phyloP scores from a whole-genome alignment of 1,140 invertebrate genomes.

The Prorops nasuta region DNA sequence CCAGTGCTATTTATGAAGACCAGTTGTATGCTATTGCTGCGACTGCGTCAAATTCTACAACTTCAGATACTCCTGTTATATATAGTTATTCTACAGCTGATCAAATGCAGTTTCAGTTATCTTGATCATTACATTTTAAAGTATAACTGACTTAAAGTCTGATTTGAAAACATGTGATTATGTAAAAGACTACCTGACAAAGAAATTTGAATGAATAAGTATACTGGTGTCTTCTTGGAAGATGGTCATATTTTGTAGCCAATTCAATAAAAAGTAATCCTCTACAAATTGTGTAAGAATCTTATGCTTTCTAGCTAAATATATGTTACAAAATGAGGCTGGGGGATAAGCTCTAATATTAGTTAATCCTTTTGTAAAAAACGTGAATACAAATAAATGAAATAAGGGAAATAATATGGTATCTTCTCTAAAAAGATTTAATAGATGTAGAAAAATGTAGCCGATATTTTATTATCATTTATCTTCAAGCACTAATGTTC shows the following conservation, averaged over 20 bases:
- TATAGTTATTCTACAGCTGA: conserved; percentile 51
- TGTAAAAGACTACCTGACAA: too few relatives aligned
- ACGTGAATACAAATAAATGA: too few relatives aligned
- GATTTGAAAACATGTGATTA: background rate
- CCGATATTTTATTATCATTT: conserved; percentile 41
- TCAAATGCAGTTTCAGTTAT: conserved; percentile 55
- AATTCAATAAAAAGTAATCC: too few relatives aligned
- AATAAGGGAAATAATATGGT: too few relatives aligned
- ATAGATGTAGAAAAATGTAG: conserved; percentile 38
- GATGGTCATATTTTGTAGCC: too few relatives aligned
- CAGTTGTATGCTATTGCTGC: conserved; percentile 51
- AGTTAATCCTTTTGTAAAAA: too few relatives aligned
- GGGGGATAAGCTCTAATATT: too few relatives aligned
- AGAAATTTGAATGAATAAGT: too few relatives aligned
- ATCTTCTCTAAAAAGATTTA: conserved; percentile 26
- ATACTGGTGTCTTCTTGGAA: too few relatives aligned
- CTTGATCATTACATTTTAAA: conserved; percentile 29
- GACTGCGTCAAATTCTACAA: conserved; percentile 42
- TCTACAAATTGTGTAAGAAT: too few relatives aligned
- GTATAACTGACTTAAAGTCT: background rate
- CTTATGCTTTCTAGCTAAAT: too few relatives aligned
- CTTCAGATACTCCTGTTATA: conserved; percentile 52
- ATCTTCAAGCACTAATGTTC: conserved; percentile 39
- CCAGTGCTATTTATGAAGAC: conserved; percentile 46
- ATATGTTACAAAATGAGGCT: too few relatives aligned